These are phyloP conservation scores for Pseudomyrmex sp. DNA, from an alignment of 1,140 invertebrate genomes.

Conservation along the genomic window DNA sequence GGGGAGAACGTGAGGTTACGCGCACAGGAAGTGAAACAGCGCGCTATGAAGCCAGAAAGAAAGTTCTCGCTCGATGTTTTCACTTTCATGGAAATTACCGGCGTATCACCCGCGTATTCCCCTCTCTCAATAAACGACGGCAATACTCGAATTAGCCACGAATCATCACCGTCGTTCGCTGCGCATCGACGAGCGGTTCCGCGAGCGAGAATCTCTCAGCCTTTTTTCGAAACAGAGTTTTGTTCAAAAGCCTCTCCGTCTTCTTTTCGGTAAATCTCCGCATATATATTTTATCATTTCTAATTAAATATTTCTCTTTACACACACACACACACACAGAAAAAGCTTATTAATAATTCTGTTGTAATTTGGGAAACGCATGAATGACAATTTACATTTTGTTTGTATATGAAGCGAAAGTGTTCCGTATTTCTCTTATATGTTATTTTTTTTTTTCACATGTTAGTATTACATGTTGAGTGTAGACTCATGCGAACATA, in stretches of 20 bases:
- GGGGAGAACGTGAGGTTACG: constrained; percentile 76
- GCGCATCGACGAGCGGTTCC: constrained; percentile 33
- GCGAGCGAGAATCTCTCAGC: not conserved
- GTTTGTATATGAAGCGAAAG: not conserved
- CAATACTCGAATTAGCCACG: constrained; percentile 72
- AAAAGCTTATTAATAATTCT: too few species aligned
- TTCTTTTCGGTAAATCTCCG: not conserved
- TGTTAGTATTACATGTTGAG: constrained; percentile 24
- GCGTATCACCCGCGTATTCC: constrained; percentile 15
- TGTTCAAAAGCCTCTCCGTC: not conserved
- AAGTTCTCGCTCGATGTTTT: constrained; percentile 85
- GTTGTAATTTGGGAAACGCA: too few species aligned
- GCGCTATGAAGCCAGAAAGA: constrained; percentile 80
- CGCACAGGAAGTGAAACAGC: constrained; percentile 85
- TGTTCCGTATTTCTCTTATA: not conserved
- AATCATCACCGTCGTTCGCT: constrained; percentile 42
- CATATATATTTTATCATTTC: not conserved
- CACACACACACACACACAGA: too few species aligned
- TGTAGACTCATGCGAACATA: not conserved
- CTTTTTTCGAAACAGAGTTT: not conserved
- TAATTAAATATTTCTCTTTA: not conserved
- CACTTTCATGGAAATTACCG: constrained; percentile 84
- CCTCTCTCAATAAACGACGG: constrained; percentile 27
- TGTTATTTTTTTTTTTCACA: not conserved
- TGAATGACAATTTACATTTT: too few species aligned